Conservation (phyloP, 2,113 vertebrate species). For the Myxocyprinus asiaticus region DNA sequence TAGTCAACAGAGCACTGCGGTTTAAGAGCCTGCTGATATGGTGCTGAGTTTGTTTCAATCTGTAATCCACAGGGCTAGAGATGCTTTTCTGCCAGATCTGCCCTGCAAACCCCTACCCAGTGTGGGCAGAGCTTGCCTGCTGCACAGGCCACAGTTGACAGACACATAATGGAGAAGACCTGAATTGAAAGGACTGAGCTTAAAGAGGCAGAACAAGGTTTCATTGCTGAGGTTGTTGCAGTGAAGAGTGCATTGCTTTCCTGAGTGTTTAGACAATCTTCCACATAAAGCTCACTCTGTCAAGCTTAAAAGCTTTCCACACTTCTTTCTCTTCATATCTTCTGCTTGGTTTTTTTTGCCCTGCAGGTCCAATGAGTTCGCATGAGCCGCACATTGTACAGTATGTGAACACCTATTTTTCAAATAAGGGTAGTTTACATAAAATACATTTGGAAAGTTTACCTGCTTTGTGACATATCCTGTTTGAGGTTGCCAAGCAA, state of each 20-base stretch:
- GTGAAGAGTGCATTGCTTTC: slow-evolving; percentile 9
- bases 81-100: background rate
- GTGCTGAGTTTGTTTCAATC: slow-evolving; percentile 18
- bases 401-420: background rate
- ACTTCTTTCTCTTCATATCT: slow-evolving; percentile 34
- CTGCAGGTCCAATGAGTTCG: slow-evolving; percentile 11
- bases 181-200: slow-evolving; percentile 37
- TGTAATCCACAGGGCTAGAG: slow-evolving; percentile 1
- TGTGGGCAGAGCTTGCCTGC: slow-evolving; percentile 18
- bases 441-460: background rate
- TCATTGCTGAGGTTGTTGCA: slow-evolving; percentile 19
- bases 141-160: slow-evolving; percentile 32
- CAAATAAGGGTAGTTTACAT: background rate
- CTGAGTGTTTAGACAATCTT: slow-evolving; percentile 48
- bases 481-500: too few relatives aligned
- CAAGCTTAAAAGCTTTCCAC: slow-evolving; percentile 43
- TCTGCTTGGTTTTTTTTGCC: slow-evolving; percentile 26
- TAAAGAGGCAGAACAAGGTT: slow-evolving; percentile 21
- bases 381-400: background rate
- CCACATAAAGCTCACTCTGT: slow-evolving; percentile 42
- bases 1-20: background rate
- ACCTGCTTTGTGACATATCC: too few relatives aligned
- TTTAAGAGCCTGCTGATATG: slow-evolving; percentile 12
- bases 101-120: slow-evolving; percentile 8
- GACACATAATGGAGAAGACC: slow-evolving; percentile 42